Base-by-base conservation (phyloP, 2,113 vertebrate genomes). In the Python bivittatus region DNA sequence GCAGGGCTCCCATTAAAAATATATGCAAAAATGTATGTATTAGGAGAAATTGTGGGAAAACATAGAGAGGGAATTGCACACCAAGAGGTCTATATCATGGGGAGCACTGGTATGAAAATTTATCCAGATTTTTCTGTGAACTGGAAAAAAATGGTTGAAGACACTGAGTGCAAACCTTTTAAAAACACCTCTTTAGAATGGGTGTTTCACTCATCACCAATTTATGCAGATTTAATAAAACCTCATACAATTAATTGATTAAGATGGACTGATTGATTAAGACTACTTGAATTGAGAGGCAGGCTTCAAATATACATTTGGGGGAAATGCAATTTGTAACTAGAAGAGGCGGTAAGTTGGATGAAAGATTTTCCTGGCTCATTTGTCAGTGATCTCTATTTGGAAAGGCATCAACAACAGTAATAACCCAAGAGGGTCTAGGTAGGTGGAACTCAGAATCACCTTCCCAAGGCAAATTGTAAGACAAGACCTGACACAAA, bases 401-500 rank as follows among this genome's bases (percentile, higher is more conserved):
- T 91, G 52, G 11, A 68, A 53, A 87, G 58, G 61, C 48, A 68
- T 87, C 84, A 86, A 4, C 86, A 38, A 38, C 60, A 91, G 57
- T n/a, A 33, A 91, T n/a, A 83, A 60, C 33, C 27, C 90, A 60
- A 61, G 79, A 85, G 15, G 57, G 57, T 13, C 27, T 10, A 25
- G 23, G 3, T 38, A 86, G 90, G 84, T 42, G 84, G 84, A 86
- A n/a, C 48, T 15, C 84, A 15, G 25, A 86, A 54, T 87, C 90
- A 68, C 90, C 84, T 86, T 87, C 90, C 54, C 53, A 61, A 61
- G 17, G 57, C 57, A 91, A 54, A 53, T 68, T 87, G 84, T 91
- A 87, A 91, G 60, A 87, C 90, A 91, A 86, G 58, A 38, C 42
- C 44, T 2, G 22, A 52, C 90, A 86, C 84, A 91, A 91, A 91